Percentiles rank a stretch among this genome's conserved stretches.
Conservation (phyloP, 2,797 vertebrate genomes). For the Thaleichthys pacificus region DNA sequence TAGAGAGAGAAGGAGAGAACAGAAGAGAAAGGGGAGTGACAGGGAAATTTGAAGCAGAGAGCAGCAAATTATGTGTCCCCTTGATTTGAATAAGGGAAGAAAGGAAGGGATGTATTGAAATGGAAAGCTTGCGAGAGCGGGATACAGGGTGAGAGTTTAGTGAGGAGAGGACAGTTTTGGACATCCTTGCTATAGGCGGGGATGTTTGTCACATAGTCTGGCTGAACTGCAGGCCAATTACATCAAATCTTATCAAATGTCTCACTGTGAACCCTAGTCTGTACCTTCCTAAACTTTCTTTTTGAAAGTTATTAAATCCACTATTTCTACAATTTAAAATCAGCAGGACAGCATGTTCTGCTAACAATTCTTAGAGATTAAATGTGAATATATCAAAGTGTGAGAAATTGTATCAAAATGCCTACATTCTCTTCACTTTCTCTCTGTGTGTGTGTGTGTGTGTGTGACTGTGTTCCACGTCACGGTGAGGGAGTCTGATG, state of each 20-base stretch:
- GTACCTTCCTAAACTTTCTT: conserved; percentile 43
- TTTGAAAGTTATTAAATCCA: background rate
- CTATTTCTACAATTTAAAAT: background rate
- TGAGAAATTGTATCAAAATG: background rate
- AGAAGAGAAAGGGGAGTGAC: background rate
- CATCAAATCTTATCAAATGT: conserved; percentile 77
- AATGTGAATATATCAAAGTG: background rate
- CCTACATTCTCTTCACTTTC: background rate
- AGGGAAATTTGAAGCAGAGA: conserved; percentile 13
- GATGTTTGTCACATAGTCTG: conserved; percentile 56
- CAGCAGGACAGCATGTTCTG: background rate
- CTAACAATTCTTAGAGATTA: background rate
- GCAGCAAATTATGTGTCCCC: conserved; percentile 1
- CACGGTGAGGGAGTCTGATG: conserved; percentile 32
- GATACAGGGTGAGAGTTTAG: conserved; percentile 16
- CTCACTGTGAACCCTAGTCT: conserved; percentile 61
- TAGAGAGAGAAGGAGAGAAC: background rate
- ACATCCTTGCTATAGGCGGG: conserved; percentile 40
- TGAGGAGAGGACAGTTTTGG: conserved; percentile 32
- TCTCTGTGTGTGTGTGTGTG: conserved; percentile 6
- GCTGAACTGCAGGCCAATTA: conserved; percentile 55
- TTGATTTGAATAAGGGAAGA: background rate
- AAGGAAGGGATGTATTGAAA: background rate
- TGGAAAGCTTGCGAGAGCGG: conserved; percentile 10
- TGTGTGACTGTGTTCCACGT: conserved; percentile 1